phyloP scores from a whole-genome alignment of 2,113 vertebrate species.

The Embiotoca jacksoni region DNA sequence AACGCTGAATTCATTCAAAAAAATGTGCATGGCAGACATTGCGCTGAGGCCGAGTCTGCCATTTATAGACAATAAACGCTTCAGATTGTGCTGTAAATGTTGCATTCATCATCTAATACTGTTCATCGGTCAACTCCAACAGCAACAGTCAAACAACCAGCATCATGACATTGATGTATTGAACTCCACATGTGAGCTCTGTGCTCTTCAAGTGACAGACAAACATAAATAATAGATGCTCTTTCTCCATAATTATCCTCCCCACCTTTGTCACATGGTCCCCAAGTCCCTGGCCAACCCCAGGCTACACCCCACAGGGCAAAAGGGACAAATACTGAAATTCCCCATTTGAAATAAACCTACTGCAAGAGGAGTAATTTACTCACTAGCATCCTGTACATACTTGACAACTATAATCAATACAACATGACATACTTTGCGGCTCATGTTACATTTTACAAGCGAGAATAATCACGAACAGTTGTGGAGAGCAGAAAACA shows the following conservation, averaged over 20 bases:
- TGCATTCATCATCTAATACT: background rate
- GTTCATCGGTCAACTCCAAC: conserved; percentile 16
- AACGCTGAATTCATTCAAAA: conserved; percentile 21
- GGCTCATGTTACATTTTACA: conserved; percentile 56
- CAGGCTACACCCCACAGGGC: conserved; percentile 38
- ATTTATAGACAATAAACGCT: background rate
- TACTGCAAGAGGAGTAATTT: conserved; percentile 44
- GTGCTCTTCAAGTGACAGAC: conserved; percentile 62
- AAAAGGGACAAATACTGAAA: conserved; percentile 51
- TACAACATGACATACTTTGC: conserved; percentile 62
- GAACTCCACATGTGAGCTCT: conserved; percentile 47
- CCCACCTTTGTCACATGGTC: conserved; percentile 66
- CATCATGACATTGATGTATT: conserved; percentile 46
- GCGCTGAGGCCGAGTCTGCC: background rate
- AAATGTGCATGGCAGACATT: conserved; percentile 34
- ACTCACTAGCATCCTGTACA: conserved; percentile 44
- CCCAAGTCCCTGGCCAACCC: conserved; percentile 39
- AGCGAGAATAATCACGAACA: conserved; percentile 12
- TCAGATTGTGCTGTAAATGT: background rate
- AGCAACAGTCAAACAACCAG: conserved; percentile 23
- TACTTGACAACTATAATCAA: conserved; percentile 50
- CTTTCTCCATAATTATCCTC: conserved; percentile 68
- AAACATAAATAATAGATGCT: conserved; percentile 79
- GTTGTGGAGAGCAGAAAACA: background rate
- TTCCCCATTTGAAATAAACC: conserved; percentile 50